These are phyloP conservation scores for Diorhabda sublineata DNA, from an alignment of 1,140 invertebrate genomes.

Conservation along the genomic window DNA sequence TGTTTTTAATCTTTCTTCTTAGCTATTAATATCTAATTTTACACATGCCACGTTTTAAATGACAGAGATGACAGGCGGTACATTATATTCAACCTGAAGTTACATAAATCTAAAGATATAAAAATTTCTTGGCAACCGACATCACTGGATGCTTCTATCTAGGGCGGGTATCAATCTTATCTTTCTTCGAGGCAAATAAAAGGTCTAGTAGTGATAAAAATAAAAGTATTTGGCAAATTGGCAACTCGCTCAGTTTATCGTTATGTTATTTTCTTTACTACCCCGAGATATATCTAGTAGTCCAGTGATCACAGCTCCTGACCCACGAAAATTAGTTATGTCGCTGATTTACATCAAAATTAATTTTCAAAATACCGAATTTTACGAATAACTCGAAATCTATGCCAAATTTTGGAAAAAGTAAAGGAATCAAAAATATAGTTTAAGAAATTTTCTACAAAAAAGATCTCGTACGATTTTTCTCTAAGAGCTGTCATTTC, in stretches of 20 bases:
- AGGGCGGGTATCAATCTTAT: not conserved
- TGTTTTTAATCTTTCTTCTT: too few species aligned
- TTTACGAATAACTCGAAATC: too few species aligned
- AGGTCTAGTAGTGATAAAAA: not conserved
- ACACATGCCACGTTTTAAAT: slow-evolving; percentile 5
- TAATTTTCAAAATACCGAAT: too few species aligned
- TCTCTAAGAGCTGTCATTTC: too few species aligned
- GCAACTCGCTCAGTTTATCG: slow-evolving; percentile 4
- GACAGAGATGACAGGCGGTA: slow-evolving; percentile 10
- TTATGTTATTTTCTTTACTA: slow-evolving; percentile 9
- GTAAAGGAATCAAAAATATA: too few species aligned
- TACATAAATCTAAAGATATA: slow-evolving; percentile 1
- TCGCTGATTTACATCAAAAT: too few species aligned
- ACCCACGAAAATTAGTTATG: too few species aligned
- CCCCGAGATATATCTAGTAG: not conserved
- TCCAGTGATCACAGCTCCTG: too few species aligned
- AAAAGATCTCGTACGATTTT: too few species aligned
- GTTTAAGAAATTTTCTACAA: too few species aligned
- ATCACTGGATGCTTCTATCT: not conserved
- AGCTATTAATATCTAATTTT: slow-evolving; percentile 16
- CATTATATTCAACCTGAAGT: slow-evolving; percentile 9
- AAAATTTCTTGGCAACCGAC: slow-evolving; percentile 3
- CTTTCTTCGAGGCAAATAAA: not conserved
- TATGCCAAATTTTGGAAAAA: too few species aligned
- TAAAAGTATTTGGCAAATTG: slow-evolving; percentile 8